These are phyloP conservation scores for Taeniopygia guttata DNA, from an alignment of 2,797 vertebrate genomes.

Conservation along the genomic window DNA sequence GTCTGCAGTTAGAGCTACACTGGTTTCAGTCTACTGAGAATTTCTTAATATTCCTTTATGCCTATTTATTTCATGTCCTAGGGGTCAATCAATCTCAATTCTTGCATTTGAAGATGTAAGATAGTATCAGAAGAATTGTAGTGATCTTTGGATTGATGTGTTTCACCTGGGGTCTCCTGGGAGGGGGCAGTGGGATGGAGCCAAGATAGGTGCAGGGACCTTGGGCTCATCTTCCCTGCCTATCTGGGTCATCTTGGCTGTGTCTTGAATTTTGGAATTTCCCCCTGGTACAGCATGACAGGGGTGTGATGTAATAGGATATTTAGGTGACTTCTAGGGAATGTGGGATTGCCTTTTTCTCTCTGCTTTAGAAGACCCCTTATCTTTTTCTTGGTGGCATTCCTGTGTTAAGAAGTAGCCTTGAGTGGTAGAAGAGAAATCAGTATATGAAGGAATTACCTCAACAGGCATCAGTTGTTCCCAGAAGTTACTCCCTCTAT, in stretches of 20 bases:
- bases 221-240: not conserved
- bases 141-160: not conserved
- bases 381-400: not conserved
- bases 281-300: not conserved
- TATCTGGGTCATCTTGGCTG: not conserved
- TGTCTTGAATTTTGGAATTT: not conserved
- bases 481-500: not conserved
- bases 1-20: not conserved
- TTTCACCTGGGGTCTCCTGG: not conserved
- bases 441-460: not conserved
- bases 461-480: not conserved
- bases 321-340: not conserved
- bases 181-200: not conserved
- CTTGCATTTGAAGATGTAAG: not conserved
- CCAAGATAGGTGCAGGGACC: accelerated
- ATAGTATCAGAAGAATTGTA: not conserved
- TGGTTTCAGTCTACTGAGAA: not conserved
- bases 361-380: not conserved
- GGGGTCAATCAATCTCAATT: not conserved
- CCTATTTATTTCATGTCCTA: not conserved
- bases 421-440: not conserved
- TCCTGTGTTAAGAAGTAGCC: not conserved
- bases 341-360: not conserved
- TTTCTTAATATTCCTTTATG: not conserved
- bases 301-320: not conserved